A percentile compares a stretch with the other conserved stretches of the same genome.
phyloP scores from a whole-genome alignment of 1,140 invertebrate species.

The Drosophila littoralis region DNA sequence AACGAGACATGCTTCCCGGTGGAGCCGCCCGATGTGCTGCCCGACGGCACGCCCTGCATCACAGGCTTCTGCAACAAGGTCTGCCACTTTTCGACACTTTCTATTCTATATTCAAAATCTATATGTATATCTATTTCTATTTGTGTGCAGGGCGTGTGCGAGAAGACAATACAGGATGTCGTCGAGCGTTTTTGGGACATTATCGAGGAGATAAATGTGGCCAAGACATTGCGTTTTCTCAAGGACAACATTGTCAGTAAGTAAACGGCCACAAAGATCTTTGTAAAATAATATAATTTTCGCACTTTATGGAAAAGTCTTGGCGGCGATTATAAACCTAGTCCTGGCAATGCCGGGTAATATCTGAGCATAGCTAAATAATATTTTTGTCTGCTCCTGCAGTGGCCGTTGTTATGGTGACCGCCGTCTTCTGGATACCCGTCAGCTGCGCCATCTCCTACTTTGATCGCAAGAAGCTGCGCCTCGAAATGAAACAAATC shows the following conservation, averaged over 20 bases:
- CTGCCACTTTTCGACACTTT: neutral
- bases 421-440: conserved; percentile 96
- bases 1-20: conserved; percentile 96
- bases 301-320: too few species aligned
- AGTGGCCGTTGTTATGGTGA: conserved; percentile 92
- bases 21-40: conserved; percentile 93
- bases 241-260: conserved; percentile 94
- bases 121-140: neutral
- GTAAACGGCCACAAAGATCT: conserved; percentile 29
- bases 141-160: conserved; percentile 91
- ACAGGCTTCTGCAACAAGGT: conserved; percentile 98
- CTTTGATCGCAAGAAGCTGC: conserved; percentile 89
- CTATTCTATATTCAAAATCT: neutral
- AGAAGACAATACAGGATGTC: conserved; percentile 97
- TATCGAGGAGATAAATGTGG: conserved; percentile 97
- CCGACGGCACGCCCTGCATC: conserved; percentile 97
- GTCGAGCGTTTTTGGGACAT: conserved; percentile 98
- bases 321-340: too few species aligned
- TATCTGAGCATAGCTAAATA: neutral
- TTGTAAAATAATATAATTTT: too few species aligned
- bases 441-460: conserved; percentile 93
- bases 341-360: too few species aligned
- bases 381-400: neutral
- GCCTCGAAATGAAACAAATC: conserved; percentile 86
- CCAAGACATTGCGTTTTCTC: conserved; percentile 94